Evolutionary conservation across 2,888 invertebrate genomes (phyloP), one percentile per base, ranked within the genome.

Genomic region (Lasioglossum morio): DNA sequence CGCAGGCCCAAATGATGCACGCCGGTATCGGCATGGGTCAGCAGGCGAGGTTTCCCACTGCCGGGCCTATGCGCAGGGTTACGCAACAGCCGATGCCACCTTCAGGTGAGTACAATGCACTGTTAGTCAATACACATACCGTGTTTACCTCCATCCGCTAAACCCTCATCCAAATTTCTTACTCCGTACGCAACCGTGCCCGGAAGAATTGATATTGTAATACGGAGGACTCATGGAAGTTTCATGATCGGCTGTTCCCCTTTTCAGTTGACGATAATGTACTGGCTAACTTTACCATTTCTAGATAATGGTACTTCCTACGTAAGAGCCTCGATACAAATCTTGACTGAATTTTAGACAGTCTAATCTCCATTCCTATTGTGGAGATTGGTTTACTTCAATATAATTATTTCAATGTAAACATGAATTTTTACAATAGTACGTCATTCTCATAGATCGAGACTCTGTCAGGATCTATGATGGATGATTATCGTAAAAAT

Each of bases 11-110:
- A 91, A 96, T 96, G 95, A 96, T 96, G 96, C 96, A 96, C 89
- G 95, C 96, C 14, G 96, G 96, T 79, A 95, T 95, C 80, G 92
- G 94, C 23, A 95, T 95, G 93, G 93, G 93, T 70, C 95, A 94
- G 87, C 95, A 95, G 78, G 91, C 94, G 46, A 95, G 96, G 81
- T 96, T 96, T 86, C 95, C 96, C 63, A 96, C 96, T 92, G 95
- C 96, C 37, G 96, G 96, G 34, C 96, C 96, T 0, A 97, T 97
- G 95, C 95, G 97, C 46, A 95, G 97, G 89, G 96, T 97, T 94
- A 96, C 97, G n/a, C 97, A 97, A 93, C 97, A 97, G 90, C 96
- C 97, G 1, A 97, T 97, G 95, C 97, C 97, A 46, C 97, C 97
- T 27, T 97, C 97, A 73, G 97, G 97, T 96, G 94, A 94, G 92